These are phyloP conservation scores for Drosophila neutralis DNA, from an alignment of 2,888 invertebrate genomes.

Conservation along the genomic window DNA sequence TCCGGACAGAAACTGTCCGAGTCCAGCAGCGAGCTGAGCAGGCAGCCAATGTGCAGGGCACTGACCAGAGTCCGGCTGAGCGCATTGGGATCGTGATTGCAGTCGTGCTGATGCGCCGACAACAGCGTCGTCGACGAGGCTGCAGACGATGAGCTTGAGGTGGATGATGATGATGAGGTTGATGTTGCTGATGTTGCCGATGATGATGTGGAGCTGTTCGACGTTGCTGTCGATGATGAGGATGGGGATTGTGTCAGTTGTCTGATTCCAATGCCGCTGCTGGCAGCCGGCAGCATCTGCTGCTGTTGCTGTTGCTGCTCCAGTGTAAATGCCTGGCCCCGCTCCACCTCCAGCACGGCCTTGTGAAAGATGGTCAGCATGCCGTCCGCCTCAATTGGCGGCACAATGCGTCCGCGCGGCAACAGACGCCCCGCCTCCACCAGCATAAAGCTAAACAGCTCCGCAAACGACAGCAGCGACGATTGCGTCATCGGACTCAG, in stretches of 20 bases:
- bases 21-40: constrained; percentile 89
- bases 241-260: constrained; percentile 53
- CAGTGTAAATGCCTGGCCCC: constrained; percentile 82
- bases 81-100: constrained; percentile 89
- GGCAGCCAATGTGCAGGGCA: constrained; percentile 92
- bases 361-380: constrained; percentile 93
- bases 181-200: constrained; percentile 32
- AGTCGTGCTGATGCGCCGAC: constrained; percentile 85
- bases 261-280: constrained; percentile 30
- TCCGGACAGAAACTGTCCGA: constrained; percentile 86
- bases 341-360: constrained; percentile 91
- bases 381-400: constrained; percentile 92
- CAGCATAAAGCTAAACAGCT: constrained; percentile 97
- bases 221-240: constrained; percentile 52
- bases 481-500: constrained; percentile 98
- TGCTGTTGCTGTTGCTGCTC: constrained; percentile 68
- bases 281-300: constrained; percentile 46
- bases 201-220: constrained; percentile 44
- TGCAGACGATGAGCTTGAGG: constrained; percentile 31
- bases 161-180: constrained; percentile 12
- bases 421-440: constrained; percentile 92
- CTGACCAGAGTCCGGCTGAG: constrained; percentile 94
- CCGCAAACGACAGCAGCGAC: constrained; percentile 96
- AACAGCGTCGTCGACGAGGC: constrained; percentile 59
- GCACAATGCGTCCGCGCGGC: constrained; percentile 90